Evolutionary conservation across 2,797 vertebrate species (phyloP).

Genomic region (Halcyon smyrnensis): DNA sequence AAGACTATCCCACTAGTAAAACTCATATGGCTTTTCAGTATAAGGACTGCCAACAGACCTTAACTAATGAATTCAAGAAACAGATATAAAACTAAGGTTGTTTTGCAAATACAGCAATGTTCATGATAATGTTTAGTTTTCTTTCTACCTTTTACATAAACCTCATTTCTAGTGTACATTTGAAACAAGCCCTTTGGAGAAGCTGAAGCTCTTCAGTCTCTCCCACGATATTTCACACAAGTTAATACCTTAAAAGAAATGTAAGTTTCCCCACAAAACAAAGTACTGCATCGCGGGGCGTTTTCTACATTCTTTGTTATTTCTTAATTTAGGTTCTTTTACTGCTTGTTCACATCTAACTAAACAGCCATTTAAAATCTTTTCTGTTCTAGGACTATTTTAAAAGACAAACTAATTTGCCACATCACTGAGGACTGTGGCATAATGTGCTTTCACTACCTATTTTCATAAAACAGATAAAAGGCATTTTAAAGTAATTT

Average conservation of each 20-base stretch:
- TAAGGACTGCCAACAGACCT: not conserved
- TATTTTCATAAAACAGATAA: not conserved
- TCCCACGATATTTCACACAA: not conserved
- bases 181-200: not conserved
- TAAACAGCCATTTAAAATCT: not conserved
- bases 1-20: not conserved
- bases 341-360: too few species aligned
- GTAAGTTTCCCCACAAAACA: not conserved
- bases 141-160: not conserved
- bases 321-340: too few species aligned
- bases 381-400: not conserved
- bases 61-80: conserved; percentile 23
- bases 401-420: not conserved
- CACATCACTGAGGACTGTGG: not conserved
- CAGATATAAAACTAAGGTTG: not conserved
- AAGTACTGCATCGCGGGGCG: not conserved
- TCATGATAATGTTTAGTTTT: not conserved
- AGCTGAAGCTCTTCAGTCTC: not conserved
- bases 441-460: not conserved
- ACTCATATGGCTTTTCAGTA: not conserved
- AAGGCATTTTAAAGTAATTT: not conserved
- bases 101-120: not conserved
- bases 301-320: too few species aligned
- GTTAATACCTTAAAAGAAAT: not conserved
- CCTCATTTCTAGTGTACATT: not conserved